Percentiles rank a stretch among this genome's conserved stretches.
These are phyloP conservation scores for Meta bourneti DNA, from an alignment of 2,888 invertebrate genomes.

Conservation along the genomic window DNA sequence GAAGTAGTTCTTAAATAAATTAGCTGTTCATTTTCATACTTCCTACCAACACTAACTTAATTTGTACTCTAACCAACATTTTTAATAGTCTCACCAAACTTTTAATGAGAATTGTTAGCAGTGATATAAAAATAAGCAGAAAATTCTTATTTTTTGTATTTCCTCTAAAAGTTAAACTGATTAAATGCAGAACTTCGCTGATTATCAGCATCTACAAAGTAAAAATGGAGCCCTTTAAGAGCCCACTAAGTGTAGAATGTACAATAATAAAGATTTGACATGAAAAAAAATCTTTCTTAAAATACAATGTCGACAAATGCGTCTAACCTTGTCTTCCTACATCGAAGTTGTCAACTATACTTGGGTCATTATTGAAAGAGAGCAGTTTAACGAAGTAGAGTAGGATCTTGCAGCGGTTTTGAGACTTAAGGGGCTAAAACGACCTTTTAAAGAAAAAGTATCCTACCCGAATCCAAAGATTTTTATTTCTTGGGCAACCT, in stretches of 20 bases:
- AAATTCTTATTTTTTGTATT: too few species aligned
- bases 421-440: not conserved
- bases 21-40: too few species aligned
- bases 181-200: too few species aligned
- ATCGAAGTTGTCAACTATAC: constrained; percentile 29
- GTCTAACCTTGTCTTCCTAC: not conserved
- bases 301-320: not conserved
- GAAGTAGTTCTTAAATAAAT: too few species aligned
- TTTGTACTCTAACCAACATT: too few species aligned
- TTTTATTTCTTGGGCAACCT: not conserved
- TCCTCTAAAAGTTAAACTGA: too few species aligned
- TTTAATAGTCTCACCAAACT: too few species aligned
- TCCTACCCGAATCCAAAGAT: not conserved
- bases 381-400: not conserved
- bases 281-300: not conserved
- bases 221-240: not conserved
- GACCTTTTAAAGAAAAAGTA: not conserved
- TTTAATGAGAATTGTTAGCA: too few species aligned
- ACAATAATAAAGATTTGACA: not conserved
- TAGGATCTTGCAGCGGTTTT: not conserved
- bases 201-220: too few species aligned
- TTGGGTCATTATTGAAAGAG: constrained; percentile 21
- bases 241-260: not conserved
- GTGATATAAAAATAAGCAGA: too few species aligned
- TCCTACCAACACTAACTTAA: too few species aligned